Conservation (phyloP, 2,797 vertebrate species). For the Liparis tanakae region DNA sequence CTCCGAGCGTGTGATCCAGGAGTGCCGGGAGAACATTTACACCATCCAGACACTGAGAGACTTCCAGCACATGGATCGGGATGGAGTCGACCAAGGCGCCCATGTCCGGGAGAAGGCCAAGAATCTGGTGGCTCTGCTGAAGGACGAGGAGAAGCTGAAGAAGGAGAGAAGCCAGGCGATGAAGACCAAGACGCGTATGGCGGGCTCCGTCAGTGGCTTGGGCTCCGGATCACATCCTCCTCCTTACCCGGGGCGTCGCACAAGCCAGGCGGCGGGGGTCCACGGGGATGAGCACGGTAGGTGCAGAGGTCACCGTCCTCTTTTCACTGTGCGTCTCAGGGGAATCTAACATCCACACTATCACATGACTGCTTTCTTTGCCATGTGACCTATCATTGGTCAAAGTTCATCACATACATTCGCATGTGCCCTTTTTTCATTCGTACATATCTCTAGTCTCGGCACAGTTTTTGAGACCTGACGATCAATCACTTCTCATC, state of each 20-base stretch:
- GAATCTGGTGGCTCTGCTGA: constrained; percentile 91
- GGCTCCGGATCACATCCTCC: constrained; percentile 78
- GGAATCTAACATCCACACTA: background rate
- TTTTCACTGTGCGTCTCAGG: constrained; percentile 87
- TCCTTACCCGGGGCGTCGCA: constrained; percentile 82
- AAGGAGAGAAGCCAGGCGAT: constrained; percentile 89
- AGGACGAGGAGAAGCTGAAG: constrained; percentile 91
- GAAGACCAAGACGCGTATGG: constrained; percentile 92
- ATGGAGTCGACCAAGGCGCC: constrained; percentile 93
- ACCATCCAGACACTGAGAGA: constrained; percentile 94
- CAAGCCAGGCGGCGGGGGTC: constrained; percentile 67
- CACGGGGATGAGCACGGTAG: constrained; percentile 78
- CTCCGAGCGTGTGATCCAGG: constrained; percentile 91
- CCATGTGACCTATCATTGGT: constrained; percentile 9
- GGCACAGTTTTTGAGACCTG: background rate
- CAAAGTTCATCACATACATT: constrained; percentile 15
- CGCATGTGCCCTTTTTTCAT: background rate
- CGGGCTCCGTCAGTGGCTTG: constrained; percentile 76
- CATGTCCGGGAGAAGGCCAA: constrained; percentile 96
- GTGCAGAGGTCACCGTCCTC: constrained; percentile 84
- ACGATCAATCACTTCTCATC: background rate
- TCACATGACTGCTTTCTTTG: constrained; percentile 5
- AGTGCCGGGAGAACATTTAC: constrained; percentile 93
- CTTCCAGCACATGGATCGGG: constrained; percentile 94
- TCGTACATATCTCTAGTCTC: background rate